Evolutionary conservation across 2,797 vertebrate species (phyloP), one percentile per base, ranked within the genome.

Genomic region (Phylloscopus collybita): DNA sequence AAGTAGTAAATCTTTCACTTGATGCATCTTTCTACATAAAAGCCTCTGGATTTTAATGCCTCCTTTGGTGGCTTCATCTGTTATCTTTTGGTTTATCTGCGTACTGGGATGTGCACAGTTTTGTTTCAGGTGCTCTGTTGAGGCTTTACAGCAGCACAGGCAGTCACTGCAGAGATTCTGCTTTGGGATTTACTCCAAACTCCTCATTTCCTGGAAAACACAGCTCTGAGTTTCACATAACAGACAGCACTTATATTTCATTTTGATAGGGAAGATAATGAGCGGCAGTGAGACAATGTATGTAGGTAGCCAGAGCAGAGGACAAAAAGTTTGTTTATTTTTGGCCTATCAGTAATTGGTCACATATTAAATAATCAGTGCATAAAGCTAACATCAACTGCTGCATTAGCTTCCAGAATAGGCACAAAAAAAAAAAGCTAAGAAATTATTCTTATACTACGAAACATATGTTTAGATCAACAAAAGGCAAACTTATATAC

Each of bases 1-100:
- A 93, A 96, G 71, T n/a, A 91, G 60, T 95, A 92, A 96, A 93
- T 94, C 90, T 88, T 92, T 88, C 70, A 85, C 69, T 93, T 87
- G 90, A 92, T 89, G 83, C 50, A 92, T 96, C 80, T 95, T 90
- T 64, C 73, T 34, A 38, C 38, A 86, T 53, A 88, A 92, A 90
- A 85, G 95, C 75, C 53, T 86, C 64, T 0, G 5, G 91, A 93
- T 57, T 90, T 90, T 92, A 92, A 86, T 85, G 88, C 21, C 74
- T 73, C 56, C 65, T 92, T 84, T 78, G 86, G 88, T 87, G 61
- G 92, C 51, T 92, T 90, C 83, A 64, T 84, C 73, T 71, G 70
- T 71, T 93, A 56, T 71, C 76, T 86, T 73, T 53, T 14, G 40
- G 40, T 67, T 93, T 73, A 61, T 93, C 54, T 90, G 73, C 50